Conservation (phyloP, 2,797 vertebrate species). For the Acestrorhynchus altus region DNA sequence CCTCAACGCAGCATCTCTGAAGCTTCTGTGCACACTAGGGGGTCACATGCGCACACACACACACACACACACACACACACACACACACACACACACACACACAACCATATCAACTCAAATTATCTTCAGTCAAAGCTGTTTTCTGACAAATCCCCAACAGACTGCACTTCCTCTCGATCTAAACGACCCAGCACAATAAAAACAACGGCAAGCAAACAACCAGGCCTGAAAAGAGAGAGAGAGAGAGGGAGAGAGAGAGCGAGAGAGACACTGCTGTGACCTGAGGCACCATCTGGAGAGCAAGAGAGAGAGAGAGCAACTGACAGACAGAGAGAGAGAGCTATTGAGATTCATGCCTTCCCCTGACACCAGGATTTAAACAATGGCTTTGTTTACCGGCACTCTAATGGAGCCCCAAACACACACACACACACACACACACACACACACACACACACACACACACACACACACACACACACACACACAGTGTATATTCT, state of each 20-base stretch:
- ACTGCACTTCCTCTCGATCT: conserved; percentile 32
- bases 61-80: background rate
- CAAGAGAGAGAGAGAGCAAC: background rate
- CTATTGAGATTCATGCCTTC: conserved; percentile 35
- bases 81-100: background rate
- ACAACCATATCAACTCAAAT: background rate
- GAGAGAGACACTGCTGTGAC: conserved; percentile 40
- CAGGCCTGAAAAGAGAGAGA: conserved; percentile 18
- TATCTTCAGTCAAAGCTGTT: conserved; percentile 16
- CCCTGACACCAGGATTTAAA: conserved; percentile 56
- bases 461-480: conserved; percentile 14
- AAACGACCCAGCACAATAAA: conserved; percentile 32
- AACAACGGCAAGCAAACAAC: conserved; percentile 33
- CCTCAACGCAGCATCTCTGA: background rate
- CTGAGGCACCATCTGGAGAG: conserved; percentile 51
- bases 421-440: background rate
- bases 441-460: conserved; percentile 18
- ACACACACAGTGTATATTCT: background rate
- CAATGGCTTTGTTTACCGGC: conserved; percentile 60
- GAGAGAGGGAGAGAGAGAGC: conserved; percentile 15
- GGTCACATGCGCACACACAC: background rate
- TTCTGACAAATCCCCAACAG: conserved; percentile 37
- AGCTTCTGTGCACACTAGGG: conserved; percentile 2
- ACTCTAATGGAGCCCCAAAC: conserved; percentile 33
- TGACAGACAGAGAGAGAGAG: background rate